A percentile compares a stretch with the other conserved stretches of the same genome.
Conservation (phyloP, 2,888 invertebrate genomes). For the Folsomia candida region DNA sequence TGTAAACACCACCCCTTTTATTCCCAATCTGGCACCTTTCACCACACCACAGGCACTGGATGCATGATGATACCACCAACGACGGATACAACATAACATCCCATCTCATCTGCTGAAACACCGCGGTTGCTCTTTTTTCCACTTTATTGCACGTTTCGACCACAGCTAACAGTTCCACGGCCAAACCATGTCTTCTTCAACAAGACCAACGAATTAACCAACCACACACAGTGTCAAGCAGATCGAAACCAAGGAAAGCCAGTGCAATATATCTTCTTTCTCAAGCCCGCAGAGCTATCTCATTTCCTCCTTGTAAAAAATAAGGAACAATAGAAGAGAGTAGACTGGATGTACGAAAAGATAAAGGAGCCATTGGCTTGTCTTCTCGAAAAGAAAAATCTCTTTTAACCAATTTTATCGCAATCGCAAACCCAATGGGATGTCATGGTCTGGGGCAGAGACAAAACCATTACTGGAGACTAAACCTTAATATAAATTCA, state of each 20-base stretch:
- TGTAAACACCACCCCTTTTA: background rate
- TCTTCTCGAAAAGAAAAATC: background rate
- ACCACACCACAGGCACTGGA: background rate
- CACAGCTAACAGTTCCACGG: background rate
- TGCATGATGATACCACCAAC: background rate
- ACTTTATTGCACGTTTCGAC: constrained; percentile 1
- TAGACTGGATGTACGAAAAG: background rate
- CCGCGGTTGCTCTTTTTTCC: background rate
- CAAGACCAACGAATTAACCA: background rate
- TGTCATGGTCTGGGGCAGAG: background rate
- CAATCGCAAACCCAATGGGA: background rate
- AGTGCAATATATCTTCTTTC: background rate
- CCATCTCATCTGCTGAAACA: background rate
- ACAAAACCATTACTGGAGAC: background rate
- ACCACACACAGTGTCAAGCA: background rate
- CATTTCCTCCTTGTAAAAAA: constrained; percentile 4
- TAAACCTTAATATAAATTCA: constrained; percentile 2
- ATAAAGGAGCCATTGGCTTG: constrained; percentile 3
- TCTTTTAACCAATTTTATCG: constrained; percentile 7
- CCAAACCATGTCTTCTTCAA: background rate
- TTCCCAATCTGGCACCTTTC: constrained; percentile 22
- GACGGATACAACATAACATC: background rate
- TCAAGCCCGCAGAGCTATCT: background rate
- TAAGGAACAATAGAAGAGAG: background rate
- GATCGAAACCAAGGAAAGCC: background rate